These are phyloP conservation scores for Caenorhabditis sp. DNA, from an alignment of 2,888 invertebrate genomes.

Conservation along the genomic window DNA sequence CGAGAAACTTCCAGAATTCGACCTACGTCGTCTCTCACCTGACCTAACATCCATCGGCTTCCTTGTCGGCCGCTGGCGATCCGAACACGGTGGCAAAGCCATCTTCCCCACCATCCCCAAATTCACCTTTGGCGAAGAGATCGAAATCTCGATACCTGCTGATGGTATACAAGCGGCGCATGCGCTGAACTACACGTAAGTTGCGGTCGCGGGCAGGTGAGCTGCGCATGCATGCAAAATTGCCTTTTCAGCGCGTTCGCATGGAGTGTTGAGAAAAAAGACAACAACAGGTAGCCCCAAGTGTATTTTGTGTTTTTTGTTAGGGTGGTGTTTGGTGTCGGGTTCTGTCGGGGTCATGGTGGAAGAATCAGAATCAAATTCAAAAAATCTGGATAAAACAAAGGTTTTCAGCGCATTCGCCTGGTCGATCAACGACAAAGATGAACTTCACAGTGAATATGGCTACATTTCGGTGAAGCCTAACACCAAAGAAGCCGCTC, in stretches of 20 bases:
- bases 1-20: conserved; percentile 58
- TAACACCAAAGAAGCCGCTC: conserved; percentile 59
- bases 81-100: conserved; percentile 69
- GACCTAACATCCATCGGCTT: conserved; percentile 63
- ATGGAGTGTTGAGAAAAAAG: conserved; percentile 49
- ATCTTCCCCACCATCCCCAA: conserved; percentile 70
- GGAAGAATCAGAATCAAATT: neutral
- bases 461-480: conserved; percentile 68
- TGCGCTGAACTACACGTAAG: conserved; percentile 70
- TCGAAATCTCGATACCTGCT: conserved; percentile 67
- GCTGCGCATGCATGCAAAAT: no score
- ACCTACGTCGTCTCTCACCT: conserved; percentile 55
- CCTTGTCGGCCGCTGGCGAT: conserved; percentile 70
- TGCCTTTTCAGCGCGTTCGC: conserved; percentile 41
- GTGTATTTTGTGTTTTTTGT: neutral
- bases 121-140: conserved; percentile 70
- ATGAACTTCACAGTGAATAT: conserved; percentile 69
- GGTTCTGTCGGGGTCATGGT: conserved; percentile 5
- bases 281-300: conserved; percentile 30
- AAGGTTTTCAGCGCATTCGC: conserved; percentile 63
- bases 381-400: neutral
- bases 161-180: conserved; percentile 54
- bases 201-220: neutral
- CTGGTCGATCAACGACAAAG: conserved; percentile 69
- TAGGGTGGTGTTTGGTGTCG: conserved; percentile 2